A percentile compares a stretch with the other conserved stretches of the same genome.
These are phyloP conservation scores for Etia nguti DNA, from an alignment of 2,113 vertebrate genomes.

Conservation along the genomic window DNA sequence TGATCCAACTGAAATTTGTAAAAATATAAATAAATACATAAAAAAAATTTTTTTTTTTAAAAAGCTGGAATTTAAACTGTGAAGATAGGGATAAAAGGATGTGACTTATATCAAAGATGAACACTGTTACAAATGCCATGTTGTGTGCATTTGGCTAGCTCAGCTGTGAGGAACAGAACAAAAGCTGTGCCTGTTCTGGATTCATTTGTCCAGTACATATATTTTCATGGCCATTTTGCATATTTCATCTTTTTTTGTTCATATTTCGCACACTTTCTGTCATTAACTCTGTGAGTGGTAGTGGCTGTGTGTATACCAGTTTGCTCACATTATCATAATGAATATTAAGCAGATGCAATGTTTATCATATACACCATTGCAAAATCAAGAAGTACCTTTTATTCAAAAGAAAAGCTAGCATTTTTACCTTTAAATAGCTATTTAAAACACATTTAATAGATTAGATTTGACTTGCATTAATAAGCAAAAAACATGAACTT, in stretches of 20 bases:
- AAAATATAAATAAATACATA: accelerated
- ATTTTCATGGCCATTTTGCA: background rate
- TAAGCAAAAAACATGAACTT: background rate
- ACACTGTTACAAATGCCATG: background rate
- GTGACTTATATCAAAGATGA: background rate
- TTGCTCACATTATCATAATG: background rate
- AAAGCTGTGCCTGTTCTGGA: background rate
- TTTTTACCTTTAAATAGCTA: background rate
- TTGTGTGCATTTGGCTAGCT: background rate
- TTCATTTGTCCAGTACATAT: background rate
- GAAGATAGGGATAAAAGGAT: background rate
- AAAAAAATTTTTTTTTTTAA: accelerated
- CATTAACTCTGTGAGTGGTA: background rate
- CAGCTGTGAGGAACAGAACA: background rate
- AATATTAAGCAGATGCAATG: background rate
- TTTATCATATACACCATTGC: background rate
- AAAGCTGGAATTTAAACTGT: background rate
- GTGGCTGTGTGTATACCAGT: background rate
- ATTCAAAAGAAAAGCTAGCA: background rate
- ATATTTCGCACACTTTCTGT: background rate
- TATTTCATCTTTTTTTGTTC: background rate
- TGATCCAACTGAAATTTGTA: background rate
- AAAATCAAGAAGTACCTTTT: background rate
- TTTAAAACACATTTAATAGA: background rate
- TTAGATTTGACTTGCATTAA: background rate